Base-by-base conservation (phyloP, 1,140 invertebrate species). In the Rhopalosiphum maidis region DNA sequence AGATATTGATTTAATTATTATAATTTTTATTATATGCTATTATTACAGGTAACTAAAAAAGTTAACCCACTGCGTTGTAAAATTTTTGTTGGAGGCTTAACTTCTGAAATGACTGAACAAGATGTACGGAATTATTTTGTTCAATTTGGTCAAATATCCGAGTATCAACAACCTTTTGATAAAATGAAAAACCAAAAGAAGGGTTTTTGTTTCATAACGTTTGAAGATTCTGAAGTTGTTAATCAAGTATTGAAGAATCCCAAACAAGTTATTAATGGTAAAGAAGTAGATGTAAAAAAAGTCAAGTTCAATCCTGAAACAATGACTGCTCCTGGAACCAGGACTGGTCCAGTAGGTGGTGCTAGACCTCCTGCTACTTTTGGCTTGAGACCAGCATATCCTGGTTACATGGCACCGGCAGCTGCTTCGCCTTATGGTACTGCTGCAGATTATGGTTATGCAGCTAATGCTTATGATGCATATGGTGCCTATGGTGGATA, bases 161-260 rank as follows among this genome's bases (percentile, higher is more conserved):
- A 97, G 94, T 94, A 97, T 35, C 97, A 97, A 94, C 95, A 96
- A n/a, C 97, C 97, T n/a, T 97, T 96, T 94, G 97, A 97, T 94
- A 97, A 97, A 94, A 95, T 96, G 94, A 97, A 97, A 94, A 97
- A 97, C 94, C 96, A 97, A 91, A 95, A 96, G 54, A 96, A 96
- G 94, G 96, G 96, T 11, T 97, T 97, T 94, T 97, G 96, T 94
- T 97, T 97, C 94, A 96, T 97, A 68, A 96, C 96, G 1, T 97
- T 97, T 94, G 96, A 97, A 87, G 96, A 96, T 11, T 96, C 96
- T 94, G 96, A 96, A 88, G 96, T 96, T 4, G 96, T 96, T 15
- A 96, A 96, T 94, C 96, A 96, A 93, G 95, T 96, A n/a, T 94
- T 97, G 37, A 96, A 96, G 94, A 96, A 96, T 55, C 96, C 96